A percentile compares a stretch with the other conserved stretches of the same genome.
phyloP scores from a whole-genome alignment of 2,113 vertebrate genomes.

The Psittacus erithacus region DNA sequence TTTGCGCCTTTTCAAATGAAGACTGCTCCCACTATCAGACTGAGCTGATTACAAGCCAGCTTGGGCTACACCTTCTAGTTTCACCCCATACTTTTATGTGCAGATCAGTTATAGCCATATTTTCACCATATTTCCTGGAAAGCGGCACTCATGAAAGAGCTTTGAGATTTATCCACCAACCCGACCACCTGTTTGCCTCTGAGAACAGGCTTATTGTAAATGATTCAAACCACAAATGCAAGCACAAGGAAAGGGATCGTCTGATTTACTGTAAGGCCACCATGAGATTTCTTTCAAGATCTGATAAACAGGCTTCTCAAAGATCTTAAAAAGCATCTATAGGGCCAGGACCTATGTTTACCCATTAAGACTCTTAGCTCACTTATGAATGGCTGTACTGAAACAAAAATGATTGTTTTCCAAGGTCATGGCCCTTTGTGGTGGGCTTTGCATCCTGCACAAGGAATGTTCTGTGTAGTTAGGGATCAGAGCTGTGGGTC shows the following conservation, averaged over 20 bases:
- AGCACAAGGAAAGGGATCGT: constrained; percentile 30
- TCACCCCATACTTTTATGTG: neutral
- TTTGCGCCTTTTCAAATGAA: neutral
- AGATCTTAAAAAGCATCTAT: constrained; percentile 36
- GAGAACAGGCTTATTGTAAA: constrained; percentile 53
- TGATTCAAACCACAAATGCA: constrained; percentile 63
- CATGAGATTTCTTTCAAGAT: constrained; percentile 58
- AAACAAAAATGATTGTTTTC: constrained; percentile 51
- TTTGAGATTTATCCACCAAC: neutral
- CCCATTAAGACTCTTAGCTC: constrained; percentile 30
- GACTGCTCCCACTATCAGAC: neutral
- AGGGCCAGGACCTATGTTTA: constrained; percentile 54
- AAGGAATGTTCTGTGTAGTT: neutral
- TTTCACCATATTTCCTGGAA: neutral
- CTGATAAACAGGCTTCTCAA: constrained; percentile 33
- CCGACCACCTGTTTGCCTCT: constrained; percentile 21
- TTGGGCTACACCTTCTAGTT: neutral
- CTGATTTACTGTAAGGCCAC: constrained; percentile 56
- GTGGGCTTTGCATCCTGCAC: neutral
- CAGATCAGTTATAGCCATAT: neutral
- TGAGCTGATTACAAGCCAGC: neutral
- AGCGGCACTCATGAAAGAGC: neutral
- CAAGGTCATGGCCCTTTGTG: neutral
- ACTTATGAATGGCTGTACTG: constrained; percentile 57
- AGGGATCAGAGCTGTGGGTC: neutral